Evolutionary conservation across 2,888 invertebrate genomes (phyloP), one percentile per base, ranked within the genome.

Genomic region (Podabrus alpinus): DNA sequence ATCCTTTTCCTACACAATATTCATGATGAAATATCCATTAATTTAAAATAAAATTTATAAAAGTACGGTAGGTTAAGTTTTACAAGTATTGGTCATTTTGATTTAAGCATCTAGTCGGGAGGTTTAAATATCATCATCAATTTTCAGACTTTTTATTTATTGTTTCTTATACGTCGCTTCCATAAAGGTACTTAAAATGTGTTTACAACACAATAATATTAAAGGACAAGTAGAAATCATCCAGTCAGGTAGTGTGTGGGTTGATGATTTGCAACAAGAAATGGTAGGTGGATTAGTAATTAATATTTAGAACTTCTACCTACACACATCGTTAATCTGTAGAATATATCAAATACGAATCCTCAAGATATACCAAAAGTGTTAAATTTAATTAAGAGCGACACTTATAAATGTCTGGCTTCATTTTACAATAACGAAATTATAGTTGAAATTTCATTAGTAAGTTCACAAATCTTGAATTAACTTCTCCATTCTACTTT

Each of bases 281-380:
- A 25, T 21, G 59, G 73, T 73, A 59, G 73, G 73, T 62, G 73
- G 69, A 10, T 25, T 69, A 73, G 73, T 73, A 73, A 73, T 73
- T 73, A 73, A 69, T 73, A 73, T 73, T 73, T 73, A 73, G 64
- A 73, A 69, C 66, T 59, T 25, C 72, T 3, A 15, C 72, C 72
- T 29, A 72, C 68, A 45, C 62, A 45, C n/a, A 29, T 68, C 72
- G 68, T 72, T 72, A 72, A 72, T 72, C 25, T 68, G 62, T 15
- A 68, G 25, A 19, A 21, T 64, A 15, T 19, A 13, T 19, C 62
- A 19, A 64, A 19, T 64, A 64, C 10, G 62, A n/a, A 64, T 13
- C 45, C 45, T 45, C 45, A 45, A 45, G 45, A 64, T 16, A 64
- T 64, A 64, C 16, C 16, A 16, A 19, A 64, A 19, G 13, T 21